phyloP scores from a whole-genome alignment of 2,888 invertebrate species.

The Teinopalpus imperialis region DNA sequence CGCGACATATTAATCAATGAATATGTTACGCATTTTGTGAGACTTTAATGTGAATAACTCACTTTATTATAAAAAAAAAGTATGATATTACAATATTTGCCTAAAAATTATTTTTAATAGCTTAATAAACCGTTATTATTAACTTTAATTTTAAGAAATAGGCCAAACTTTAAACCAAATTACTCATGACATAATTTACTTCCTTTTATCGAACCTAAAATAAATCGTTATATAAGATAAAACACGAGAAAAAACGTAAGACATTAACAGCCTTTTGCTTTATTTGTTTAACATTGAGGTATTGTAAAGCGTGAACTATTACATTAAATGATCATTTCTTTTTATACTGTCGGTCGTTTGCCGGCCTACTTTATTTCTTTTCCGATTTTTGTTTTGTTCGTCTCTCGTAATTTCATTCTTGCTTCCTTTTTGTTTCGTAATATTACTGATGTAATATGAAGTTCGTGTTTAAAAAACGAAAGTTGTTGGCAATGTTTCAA shows the following conservation, averaged over 20 bases:
- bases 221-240: neutral
- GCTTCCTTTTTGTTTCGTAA: constrained; percentile 29
- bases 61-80: too few relatives aligned
- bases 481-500: constrained; percentile 26
- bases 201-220: too few relatives aligned
- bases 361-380: constrained; percentile 27
- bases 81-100: too few relatives aligned
- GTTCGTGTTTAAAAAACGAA: constrained; percentile 24
- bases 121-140: too few relatives aligned
- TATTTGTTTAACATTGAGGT: constrained; percentile 47
- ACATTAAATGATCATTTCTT: constrained; percentile 19
- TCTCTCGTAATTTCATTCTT: constrained; percentile 22
- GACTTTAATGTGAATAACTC: too few relatives aligned
- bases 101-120: too few relatives aligned
- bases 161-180: too few relatives aligned
- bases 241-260: neutral
- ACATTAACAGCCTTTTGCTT: constrained; percentile 38
- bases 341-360: constrained; percentile 29
- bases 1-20: constrained; percentile 1
- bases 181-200: too few relatives aligned
- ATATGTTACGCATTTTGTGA: too few relatives aligned
- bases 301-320: constrained; percentile 38
- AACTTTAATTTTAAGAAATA: too few relatives aligned
- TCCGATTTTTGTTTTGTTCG: constrained; percentile 23
- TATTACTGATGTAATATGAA: constrained; percentile 19